Evolutionary conservation across 2,113 vertebrate species (phyloP).

Genomic region (Fulica atra): DNA sequence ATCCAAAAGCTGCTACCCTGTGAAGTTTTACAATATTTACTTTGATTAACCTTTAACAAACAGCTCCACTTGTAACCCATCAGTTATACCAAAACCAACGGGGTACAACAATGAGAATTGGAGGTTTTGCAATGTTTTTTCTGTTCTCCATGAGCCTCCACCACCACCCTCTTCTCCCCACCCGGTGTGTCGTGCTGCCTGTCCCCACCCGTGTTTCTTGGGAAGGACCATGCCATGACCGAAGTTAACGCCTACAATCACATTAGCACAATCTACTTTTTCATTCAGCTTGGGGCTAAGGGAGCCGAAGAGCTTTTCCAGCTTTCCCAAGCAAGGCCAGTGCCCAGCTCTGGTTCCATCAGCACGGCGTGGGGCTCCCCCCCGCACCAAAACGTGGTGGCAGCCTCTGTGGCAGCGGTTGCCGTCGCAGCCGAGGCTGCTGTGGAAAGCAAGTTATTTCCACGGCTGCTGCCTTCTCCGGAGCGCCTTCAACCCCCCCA

Average conservation of each 20-base stretch:
- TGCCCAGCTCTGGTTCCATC: neutral
- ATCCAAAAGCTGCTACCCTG: neutral
- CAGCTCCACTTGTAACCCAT: neutral
- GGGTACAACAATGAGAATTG: neutral
- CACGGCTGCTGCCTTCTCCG: fast-evolving
- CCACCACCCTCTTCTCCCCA: no score
- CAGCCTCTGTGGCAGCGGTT: neutral
- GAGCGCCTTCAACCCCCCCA: no score
- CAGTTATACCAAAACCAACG: neutral
- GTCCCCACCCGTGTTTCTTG: fast-evolving
- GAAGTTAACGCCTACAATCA: neutral
- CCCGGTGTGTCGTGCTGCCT: fast-evolving
- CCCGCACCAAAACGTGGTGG: fast-evolving
- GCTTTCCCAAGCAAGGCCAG: neutral
- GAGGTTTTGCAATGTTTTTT: neutral
- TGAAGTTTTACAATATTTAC: neutral
- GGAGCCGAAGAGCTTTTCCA: neutral
- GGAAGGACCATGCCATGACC: fast-evolving
- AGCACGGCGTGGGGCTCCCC: fast-evolving
- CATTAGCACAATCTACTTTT: neutral
- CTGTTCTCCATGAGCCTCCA: neutral
- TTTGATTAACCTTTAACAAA: neutral
- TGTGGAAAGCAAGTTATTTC: neutral
- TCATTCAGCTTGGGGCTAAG: neutral
- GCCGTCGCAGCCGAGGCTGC: neutral